These are phyloP conservation scores for Reinhardtius hippoglossoides DNA, from an alignment of 2,113 vertebrate species.

Conservation along the genomic window DNA sequence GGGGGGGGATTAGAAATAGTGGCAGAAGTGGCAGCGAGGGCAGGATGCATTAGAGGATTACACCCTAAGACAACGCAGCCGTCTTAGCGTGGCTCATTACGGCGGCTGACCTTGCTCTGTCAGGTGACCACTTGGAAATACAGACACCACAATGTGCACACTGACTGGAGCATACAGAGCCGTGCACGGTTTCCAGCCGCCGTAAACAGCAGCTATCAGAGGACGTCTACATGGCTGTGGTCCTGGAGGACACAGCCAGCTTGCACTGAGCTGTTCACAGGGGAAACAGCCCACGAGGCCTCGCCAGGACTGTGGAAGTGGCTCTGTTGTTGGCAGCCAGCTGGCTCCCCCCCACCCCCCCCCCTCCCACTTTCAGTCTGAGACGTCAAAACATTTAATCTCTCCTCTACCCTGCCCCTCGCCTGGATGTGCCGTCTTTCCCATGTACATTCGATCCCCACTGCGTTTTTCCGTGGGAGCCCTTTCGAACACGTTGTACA, in stretches of 20 bases:
- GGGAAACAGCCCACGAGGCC: slow-evolving; percentile 56
- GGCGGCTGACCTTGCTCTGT: slow-evolving; percentile 57
- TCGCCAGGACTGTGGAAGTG: slow-evolving; percentile 41
- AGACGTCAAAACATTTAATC: slow-evolving; percentile 45
- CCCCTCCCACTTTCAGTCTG: slow-evolving; percentile 35
- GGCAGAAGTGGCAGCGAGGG: slow-evolving; percentile 55
- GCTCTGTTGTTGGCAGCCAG: slow-evolving; percentile 21
- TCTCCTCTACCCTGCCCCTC: slow-evolving; percentile 21
- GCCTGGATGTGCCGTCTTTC: slow-evolving; percentile 24
- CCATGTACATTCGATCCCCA: slow-evolving; percentile 32
- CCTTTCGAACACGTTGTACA: slow-evolving; percentile 55
- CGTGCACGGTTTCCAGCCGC: background rate
- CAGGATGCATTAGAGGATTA: slow-evolving; percentile 72
- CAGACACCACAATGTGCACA: slow-evolving; percentile 20
- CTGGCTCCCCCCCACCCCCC: slow-evolving; percentile 12
- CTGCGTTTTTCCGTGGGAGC: slow-evolving; percentile 51
- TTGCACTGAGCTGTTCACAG: slow-evolving; percentile 59
- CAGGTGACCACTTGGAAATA: slow-evolving; percentile 24
- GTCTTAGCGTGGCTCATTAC: slow-evolving; percentile 62
- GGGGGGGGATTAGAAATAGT: slow-evolving; percentile 62
- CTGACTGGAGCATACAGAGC: background rate
- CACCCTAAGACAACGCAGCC: slow-evolving; percentile 69
- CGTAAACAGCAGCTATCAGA: slow-evolving; percentile 12
- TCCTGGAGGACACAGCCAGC: slow-evolving; percentile 37
- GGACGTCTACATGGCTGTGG: slow-evolving; percentile 6